Percentiles rank a stretch among this genome's conserved stretches.
phyloP scores from a whole-genome alignment of 2,888 invertebrate species.

The Imbricaverruca yamaguchii region DNA sequence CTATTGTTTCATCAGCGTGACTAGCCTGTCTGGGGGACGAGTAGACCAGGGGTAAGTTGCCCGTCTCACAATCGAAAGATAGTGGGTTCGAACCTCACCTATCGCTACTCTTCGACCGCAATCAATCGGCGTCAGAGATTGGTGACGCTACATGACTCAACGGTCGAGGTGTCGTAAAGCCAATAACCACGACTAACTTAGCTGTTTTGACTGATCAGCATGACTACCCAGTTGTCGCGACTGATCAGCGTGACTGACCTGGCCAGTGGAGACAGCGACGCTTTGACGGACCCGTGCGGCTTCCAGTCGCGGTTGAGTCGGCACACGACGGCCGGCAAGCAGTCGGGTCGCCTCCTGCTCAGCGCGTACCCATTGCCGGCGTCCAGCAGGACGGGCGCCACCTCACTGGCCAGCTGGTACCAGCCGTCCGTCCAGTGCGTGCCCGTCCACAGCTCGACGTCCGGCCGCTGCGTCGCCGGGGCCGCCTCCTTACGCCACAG shows the following conservation, averaged over 20 bases:
- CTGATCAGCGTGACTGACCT: neutral
- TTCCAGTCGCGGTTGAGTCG: slow-evolving; percentile 12
- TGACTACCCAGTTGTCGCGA: no score
- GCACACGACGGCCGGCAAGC: slow-evolving; percentile 15
- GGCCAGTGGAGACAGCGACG: slow-evolving; percentile 11
- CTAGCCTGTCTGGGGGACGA: no score
- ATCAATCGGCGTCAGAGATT: no score
- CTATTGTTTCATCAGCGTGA: no score
- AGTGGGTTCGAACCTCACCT: no score
- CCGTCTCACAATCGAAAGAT: no score
- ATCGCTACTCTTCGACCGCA: no score
- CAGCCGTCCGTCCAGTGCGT: slow-evolving; percentile 14
- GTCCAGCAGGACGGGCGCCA: slow-evolving; percentile 11
- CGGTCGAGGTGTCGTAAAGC: no score
- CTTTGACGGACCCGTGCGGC: neutral
- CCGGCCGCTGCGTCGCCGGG: neutral
- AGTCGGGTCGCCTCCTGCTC: slow-evolving; percentile 12
- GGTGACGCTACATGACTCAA: no score
- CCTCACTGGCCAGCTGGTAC: slow-evolving; percentile 14
- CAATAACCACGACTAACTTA: no score
- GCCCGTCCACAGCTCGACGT: neutral
- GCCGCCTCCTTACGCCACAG: neutral
- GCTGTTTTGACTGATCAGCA: no score
- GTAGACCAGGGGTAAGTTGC: no score
- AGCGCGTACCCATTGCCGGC: slow-evolving; percentile 9